Percentiles rank a stretch among this genome's conserved stretches.
phyloP scores from a whole-genome alignment of 2,888 invertebrate genomes.

The Icerya purchasi region DNA sequence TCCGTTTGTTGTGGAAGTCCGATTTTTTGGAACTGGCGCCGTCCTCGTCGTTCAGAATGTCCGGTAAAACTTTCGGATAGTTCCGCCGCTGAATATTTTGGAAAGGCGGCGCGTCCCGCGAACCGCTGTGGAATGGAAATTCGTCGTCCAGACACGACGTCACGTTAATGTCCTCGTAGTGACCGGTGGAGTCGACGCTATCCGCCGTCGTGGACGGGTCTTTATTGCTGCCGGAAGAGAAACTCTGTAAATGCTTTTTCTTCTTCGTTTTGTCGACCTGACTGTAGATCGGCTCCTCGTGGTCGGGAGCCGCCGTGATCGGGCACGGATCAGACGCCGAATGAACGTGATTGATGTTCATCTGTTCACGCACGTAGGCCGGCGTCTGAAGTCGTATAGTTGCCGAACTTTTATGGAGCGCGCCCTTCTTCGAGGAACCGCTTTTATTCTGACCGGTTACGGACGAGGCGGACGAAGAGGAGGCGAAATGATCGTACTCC shows the following conservation, averaged over 20 bases:
- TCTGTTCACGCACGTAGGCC: conserved; percentile 11
- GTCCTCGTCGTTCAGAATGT: conserved; percentile 22
- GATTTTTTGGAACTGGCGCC: conserved; percentile 3
- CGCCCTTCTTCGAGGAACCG: conserved; percentile 3
- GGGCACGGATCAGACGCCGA: conserved; percentile 9
- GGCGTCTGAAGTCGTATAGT: conserved; percentile 14
- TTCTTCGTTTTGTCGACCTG: conserved; percentile 5
- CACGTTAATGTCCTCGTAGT: conserved; percentile 41
- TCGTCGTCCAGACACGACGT: conserved; percentile 37
- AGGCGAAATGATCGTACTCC: conserved; percentile 14
- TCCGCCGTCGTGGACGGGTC: conserved; percentile 3
- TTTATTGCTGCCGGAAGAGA: conserved; percentile 2
- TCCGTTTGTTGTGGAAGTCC: conserved; percentile 18
- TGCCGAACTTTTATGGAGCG: conserved; percentile 15
- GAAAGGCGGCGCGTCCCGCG: conserved; percentile 37
- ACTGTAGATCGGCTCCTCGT: conserved; percentile 16
- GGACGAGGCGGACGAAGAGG: too few relatives aligned
- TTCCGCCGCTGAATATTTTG: conserved; percentile 51
- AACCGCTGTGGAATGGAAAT: conserved; percentile 3
- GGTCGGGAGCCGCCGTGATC: conserved; percentile 18
- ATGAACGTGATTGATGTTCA: neutral
- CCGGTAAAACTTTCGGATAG: conserved; percentile 69
- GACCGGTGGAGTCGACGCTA: conserved; percentile 18
- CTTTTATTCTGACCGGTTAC: too few relatives aligned
- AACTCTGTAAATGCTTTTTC: conserved; percentile 7